Evolutionary conservation across 2,888 invertebrate genomes (phyloP).

Genomic region (Sussaba pulchella): DNA sequence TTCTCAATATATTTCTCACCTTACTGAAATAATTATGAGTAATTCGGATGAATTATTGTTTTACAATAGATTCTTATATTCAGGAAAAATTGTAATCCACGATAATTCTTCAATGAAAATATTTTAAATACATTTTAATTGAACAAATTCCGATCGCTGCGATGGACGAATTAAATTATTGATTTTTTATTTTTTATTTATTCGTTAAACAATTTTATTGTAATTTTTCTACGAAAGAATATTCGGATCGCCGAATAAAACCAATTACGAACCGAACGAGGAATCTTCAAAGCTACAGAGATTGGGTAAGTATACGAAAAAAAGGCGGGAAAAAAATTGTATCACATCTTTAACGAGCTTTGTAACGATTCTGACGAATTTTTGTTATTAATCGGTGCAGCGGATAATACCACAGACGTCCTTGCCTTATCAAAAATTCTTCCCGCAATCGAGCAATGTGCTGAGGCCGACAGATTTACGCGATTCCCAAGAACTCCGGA

Average conservation of each 20-base stretch:
- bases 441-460: neutral
- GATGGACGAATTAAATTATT: too few relatives aligned
- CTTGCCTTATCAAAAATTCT: neutral
- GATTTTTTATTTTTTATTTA: neutral
- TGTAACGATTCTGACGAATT: neutral
- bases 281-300: neutral
- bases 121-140: too few relatives aligned
- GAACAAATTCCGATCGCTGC: too few relatives aligned
- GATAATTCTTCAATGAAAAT: too few relatives aligned
- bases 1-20: too few relatives aligned
- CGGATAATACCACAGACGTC: neutral
- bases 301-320: neutral
- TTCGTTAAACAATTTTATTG: neutral
- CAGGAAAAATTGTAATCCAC: too few relatives aligned
- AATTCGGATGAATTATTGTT: too few relatives aligned
- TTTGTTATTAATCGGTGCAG: neutral
- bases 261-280: neutral
- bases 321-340: neutral
- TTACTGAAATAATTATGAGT: too few relatives aligned
- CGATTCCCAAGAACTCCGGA: slow-evolving; percentile 27
- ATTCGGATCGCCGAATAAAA: neutral
- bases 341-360: neutral
- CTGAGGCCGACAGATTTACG: neutral
- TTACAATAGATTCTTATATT: too few relatives aligned
- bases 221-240: slow-evolving; percentile 2